phyloP scores from a whole-genome alignment of 2,113 vertebrate species.

The Zosterops lateralis region DNA sequence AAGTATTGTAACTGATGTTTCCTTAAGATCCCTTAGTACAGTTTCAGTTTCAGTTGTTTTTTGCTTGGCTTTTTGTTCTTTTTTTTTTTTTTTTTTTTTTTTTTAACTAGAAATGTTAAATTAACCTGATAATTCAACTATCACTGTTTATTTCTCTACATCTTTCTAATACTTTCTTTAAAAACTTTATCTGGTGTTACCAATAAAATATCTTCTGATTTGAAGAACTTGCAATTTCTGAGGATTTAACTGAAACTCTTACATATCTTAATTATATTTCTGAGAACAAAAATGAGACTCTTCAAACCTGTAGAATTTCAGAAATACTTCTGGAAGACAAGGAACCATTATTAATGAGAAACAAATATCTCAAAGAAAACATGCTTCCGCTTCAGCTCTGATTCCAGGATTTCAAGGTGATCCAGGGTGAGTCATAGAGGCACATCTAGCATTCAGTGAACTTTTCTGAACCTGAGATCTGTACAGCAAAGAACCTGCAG shows the following conservation, averaged over 20 bases:
- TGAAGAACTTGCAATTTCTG: not conserved
- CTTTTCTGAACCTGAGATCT: not conserved
- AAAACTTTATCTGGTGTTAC: not conserved
- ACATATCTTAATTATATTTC: not conserved
- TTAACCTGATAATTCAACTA: not conserved
- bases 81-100: too few species aligned
- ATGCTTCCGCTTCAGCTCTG: not conserved
- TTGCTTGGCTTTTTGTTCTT: too few species aligned
- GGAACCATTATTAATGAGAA: not conserved
- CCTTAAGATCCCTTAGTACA: not conserved
- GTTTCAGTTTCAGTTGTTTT: not conserved
- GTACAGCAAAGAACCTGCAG: not conserved
- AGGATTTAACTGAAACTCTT: not conserved
- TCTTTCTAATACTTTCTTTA: not conserved
- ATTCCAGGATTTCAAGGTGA: not conserved
- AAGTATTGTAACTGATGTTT: not conserved
- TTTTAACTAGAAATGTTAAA: not conserved
- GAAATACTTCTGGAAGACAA: not conserved
- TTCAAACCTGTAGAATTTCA: not conserved
- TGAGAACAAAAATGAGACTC: not conserved
- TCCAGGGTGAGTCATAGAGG: not conserved
- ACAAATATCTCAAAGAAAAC: accelerated
- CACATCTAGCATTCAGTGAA: too few species aligned
- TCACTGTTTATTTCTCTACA: not conserved
- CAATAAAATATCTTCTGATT: not conserved